Evolutionary conservation across 2,113 vertebrate species (phyloP).

Genomic region (Myiozetetes cayanensis): DNA sequence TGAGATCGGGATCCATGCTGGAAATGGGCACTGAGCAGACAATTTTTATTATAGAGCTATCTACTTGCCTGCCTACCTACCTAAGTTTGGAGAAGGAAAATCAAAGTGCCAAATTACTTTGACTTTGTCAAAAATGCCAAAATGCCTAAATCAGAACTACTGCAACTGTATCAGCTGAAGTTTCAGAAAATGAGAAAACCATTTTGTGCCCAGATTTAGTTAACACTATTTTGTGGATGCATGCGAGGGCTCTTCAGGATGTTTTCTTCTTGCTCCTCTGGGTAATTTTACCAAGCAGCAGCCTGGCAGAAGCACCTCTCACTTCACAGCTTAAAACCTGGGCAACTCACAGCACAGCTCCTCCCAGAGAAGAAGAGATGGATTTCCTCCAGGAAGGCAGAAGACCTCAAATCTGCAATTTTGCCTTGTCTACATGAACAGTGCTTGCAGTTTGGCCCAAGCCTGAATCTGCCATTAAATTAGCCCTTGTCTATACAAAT

Average conservation of each 20-base stretch:
- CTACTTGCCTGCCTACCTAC: not conserved
- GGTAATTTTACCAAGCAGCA: not conserved
- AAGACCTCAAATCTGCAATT: not conserved
- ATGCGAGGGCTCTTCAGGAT: fast-evolving
- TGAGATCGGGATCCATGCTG: not conserved
- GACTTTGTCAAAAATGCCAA: not conserved
- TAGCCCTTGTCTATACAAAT: slow-evolving; percentile 1
- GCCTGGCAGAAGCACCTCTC: not conserved
- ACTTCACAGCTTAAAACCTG: not conserved
- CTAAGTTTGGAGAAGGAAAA: not conserved
- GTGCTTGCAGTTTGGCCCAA: not conserved
- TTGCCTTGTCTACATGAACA: not conserved
- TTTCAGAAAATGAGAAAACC: not conserved
- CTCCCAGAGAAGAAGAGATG: not conserved
- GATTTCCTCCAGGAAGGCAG: not conserved
- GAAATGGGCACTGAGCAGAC: not conserved
- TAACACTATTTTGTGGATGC: not conserved
- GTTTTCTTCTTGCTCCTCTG: not conserved
- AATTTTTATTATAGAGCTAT: not conserved
- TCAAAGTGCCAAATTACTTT: not conserved
- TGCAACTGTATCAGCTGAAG: not conserved
- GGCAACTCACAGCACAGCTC: not conserved
- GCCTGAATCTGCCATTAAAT: slow-evolving; percentile 12
- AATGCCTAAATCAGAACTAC: not conserved
- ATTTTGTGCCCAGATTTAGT: not conserved